phyloP scores from a whole-genome alignment of 2,888 invertebrate genomes.

The Ligdia adustata region DNA sequence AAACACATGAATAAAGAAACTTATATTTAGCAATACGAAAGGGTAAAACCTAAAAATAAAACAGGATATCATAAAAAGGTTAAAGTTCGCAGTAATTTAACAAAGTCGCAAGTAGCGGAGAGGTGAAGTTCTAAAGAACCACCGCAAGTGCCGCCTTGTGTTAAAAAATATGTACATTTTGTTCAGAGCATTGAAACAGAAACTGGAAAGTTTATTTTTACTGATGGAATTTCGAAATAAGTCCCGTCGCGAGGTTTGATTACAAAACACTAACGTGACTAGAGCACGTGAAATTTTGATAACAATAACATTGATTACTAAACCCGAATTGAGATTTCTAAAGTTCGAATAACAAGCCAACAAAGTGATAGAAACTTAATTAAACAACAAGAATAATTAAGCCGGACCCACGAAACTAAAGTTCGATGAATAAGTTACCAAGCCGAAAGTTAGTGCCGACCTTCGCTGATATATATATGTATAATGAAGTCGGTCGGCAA shows the following conservation, averaged over 20 bases:
- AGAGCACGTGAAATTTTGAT: slow-evolving; percentile 2
- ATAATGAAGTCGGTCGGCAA: slow-evolving; percentile 59
- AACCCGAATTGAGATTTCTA: slow-evolving; percentile 14
- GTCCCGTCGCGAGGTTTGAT: background rate
- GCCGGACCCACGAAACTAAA: slow-evolving; percentile 41
- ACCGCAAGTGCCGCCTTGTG: slow-evolving; percentile 12
- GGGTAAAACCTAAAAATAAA: slow-evolving; percentile 3
- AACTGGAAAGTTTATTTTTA: background rate
- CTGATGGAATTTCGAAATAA: background rate
- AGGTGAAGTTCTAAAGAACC: slow-evolving; percentile 16
- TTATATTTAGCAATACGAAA: background rate
- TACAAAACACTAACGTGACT: background rate
- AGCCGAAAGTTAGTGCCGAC: slow-evolving; percentile 49
- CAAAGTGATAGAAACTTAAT: slow-evolving; percentile 38
- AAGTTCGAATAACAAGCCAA: slow-evolving; percentile 20
- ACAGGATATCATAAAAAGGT: background rate
- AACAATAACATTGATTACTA: slow-evolving; percentile 11
- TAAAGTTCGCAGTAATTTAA: slow-evolving; percentile 9
- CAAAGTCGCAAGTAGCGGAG: slow-evolving; percentile 3
- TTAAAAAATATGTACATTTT: too few relatives aligned
- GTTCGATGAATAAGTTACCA: slow-evolving; percentile 54
- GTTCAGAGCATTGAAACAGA: background rate
- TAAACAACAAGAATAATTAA: slow-evolving; percentile 51
- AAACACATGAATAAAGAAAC: background rate
- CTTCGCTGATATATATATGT: slow-evolving; percentile 48